phyloP scores from a whole-genome alignment of 2,797 vertebrate genomes.

The Sebastolobus alascanus region DNA sequence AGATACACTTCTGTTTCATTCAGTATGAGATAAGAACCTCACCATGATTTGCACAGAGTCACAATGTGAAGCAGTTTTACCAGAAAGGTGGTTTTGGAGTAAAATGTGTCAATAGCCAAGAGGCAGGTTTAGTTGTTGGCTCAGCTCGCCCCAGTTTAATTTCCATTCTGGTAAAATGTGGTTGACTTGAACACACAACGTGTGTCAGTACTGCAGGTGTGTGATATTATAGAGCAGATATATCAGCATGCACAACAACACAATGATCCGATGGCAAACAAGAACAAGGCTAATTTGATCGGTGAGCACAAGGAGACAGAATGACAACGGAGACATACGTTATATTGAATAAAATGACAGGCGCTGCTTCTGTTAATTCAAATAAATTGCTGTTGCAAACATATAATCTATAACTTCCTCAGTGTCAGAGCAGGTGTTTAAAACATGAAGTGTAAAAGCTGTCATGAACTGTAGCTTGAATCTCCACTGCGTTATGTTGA shows the following conservation, averaged over 20 bases:
- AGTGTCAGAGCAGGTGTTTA: background rate
- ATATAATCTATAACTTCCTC: background rate
- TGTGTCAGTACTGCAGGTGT: background rate
- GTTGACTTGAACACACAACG: background rate
- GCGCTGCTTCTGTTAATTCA: background rate
- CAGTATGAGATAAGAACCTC: background rate
- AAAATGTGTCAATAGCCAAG: background rate
- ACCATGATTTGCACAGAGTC: background rate
- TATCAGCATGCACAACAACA: background rate
- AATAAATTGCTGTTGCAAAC: background rate
- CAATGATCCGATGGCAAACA: background rate
- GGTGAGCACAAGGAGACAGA: background rate
- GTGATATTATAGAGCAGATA: background rate
- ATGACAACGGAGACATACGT: background rate
- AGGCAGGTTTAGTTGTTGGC: background rate
- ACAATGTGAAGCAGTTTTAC: background rate
- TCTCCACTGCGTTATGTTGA: background rate
- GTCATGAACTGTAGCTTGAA: background rate
- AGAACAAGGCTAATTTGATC: background rate
- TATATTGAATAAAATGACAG: background rate
- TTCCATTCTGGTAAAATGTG: conserved; percentile 8
- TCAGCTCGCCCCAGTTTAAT: background rate
- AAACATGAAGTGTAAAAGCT: background rate
- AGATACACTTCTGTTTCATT: background rate
- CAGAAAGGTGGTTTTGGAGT: background rate